Evolutionary conservation across 2,888 invertebrate species (phyloP).

Genomic region (Caenorhabditis japonica): DNA sequence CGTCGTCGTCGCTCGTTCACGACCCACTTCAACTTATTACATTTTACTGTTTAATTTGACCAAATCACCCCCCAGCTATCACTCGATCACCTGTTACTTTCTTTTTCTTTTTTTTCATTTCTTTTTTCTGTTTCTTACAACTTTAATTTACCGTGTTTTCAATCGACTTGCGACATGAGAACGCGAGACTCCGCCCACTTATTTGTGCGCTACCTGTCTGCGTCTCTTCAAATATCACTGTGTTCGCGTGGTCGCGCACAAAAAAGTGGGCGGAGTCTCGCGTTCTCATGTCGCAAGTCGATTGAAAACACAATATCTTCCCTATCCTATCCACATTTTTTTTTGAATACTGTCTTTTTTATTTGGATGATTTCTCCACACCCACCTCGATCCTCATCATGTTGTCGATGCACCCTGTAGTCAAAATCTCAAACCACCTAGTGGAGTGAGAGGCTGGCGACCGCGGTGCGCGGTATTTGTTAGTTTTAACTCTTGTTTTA

Average conservation of each 20-base stretch:
- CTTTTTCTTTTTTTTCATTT: constrained; percentile 20
- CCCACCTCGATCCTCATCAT: constrained; percentile 49
- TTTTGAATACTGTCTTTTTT: constrained; percentile 1
- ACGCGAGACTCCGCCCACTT: too few relatives aligned
- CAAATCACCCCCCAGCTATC: constrained; percentile 18
- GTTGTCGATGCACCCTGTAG: too few relatives aligned
- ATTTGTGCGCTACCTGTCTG: too few relatives aligned
- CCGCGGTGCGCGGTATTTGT: too few relatives aligned
- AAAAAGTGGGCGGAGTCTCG: too few relatives aligned
- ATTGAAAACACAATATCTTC: background rate
- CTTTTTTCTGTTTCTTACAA: constrained; percentile 18
- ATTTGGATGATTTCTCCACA: constrained; percentile 25
- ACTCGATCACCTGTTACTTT: constrained; percentile 17
- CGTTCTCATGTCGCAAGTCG: too few relatives aligned
- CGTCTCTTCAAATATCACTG: too few relatives aligned
- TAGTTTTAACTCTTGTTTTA: constrained; percentile 52
- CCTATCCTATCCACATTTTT: constrained; percentile 5
- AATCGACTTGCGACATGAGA: too few relatives aligned
- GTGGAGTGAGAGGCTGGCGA: too few relatives aligned
- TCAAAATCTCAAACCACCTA: too few relatives aligned
- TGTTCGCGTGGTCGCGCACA: too few relatives aligned
- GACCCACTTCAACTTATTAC: background rate
- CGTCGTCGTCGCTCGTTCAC: constrained; percentile 17
- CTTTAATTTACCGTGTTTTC: too few relatives aligned
- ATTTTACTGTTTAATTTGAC: constrained; percentile 29